phyloP scores from a whole-genome alignment of 2,113 vertebrate genomes.

The Perca schrenkii region DNA sequence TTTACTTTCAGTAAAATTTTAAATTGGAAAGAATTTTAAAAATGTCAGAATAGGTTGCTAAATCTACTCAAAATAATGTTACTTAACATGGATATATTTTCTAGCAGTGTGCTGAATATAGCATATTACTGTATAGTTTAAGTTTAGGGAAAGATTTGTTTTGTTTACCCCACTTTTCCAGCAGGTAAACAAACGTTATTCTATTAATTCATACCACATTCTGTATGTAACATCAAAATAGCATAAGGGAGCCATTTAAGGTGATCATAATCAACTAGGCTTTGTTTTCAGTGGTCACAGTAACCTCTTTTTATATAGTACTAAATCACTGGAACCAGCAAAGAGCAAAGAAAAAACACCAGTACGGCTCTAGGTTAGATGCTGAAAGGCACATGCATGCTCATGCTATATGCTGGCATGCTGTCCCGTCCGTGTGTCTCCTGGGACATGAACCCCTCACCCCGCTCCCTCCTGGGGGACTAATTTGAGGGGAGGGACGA shows the following conservation, averaged over 20 bases:
- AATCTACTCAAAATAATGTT: not conserved
- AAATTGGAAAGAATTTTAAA: not conserved
- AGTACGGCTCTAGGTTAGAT: not conserved
- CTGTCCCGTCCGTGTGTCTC: slow-evolving; percentile 92
- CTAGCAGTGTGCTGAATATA: not conserved
- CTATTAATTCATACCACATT: not conserved
- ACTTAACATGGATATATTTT: not conserved
- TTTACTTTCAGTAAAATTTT: not conserved
- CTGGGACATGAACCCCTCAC: slow-evolving; percentile 91
- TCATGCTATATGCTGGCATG: slow-evolving; percentile 60
- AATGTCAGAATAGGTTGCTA: not conserved
- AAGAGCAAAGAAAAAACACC: not conserved
- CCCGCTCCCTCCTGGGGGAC: slow-evolving; percentile 90
- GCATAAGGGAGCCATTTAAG: not conserved
- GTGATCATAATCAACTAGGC: not conserved
- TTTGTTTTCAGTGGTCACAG: not conserved
- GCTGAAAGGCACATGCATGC: slow-evolving; percentile 42
- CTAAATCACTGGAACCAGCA: not conserved
- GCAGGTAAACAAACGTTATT: not conserved
- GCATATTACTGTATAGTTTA: not conserved
- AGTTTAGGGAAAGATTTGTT: not conserved
- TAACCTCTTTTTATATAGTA: not conserved
- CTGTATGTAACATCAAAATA: not conserved
- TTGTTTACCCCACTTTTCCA: not conserved
- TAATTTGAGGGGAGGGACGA: slow-evolving; percentile 99